Conservation (phyloP, 1,140 invertebrate genomes). For the Belonocnema kinseyi region DNA sequence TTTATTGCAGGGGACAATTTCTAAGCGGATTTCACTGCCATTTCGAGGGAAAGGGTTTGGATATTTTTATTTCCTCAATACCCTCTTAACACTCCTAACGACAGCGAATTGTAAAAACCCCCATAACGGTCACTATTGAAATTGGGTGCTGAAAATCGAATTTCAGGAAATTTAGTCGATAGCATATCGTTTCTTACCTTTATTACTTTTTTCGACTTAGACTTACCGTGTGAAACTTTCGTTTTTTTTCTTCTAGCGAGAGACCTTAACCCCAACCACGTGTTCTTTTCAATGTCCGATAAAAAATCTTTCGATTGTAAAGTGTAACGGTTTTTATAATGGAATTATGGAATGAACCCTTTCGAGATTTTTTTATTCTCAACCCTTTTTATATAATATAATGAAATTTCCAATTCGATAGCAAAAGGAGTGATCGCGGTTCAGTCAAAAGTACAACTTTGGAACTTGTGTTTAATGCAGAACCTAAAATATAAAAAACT, state of each 20-base stretch:
- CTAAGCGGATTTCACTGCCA: conserved; percentile 27
- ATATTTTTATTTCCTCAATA: conserved; percentile 32
- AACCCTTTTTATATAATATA: no score
- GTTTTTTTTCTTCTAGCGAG: not conserved
- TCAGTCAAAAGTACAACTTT: no score
- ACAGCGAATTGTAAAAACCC: conserved; percentile 25
- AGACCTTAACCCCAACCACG: not conserved
- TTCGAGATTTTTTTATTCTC: not conserved
- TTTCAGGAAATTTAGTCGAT: conserved; percentile 13
- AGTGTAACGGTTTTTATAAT: conserved; percentile 1
- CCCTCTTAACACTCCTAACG: conserved; percentile 1
- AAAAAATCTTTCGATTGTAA: not conserved
- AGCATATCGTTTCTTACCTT: not conserved
- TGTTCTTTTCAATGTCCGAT: not conserved
- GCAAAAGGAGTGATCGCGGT: no score
- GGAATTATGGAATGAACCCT: not conserved
- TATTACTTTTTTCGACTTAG: no score
- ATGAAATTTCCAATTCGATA: no score
- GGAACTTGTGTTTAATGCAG: no score
- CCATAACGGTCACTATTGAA: conserved; percentile 30
- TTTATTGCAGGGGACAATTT: conserved; percentile 23
- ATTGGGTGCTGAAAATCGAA: not conserved
- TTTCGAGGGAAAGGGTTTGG: conserved; percentile 17
- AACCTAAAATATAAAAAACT: no score
- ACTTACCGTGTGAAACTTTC: not conserved